Evolutionary conservation across 2,797 vertebrate genomes (phyloP), one percentile per base, ranked within the genome.

Genomic region (Silurus aristotelis): DNA sequence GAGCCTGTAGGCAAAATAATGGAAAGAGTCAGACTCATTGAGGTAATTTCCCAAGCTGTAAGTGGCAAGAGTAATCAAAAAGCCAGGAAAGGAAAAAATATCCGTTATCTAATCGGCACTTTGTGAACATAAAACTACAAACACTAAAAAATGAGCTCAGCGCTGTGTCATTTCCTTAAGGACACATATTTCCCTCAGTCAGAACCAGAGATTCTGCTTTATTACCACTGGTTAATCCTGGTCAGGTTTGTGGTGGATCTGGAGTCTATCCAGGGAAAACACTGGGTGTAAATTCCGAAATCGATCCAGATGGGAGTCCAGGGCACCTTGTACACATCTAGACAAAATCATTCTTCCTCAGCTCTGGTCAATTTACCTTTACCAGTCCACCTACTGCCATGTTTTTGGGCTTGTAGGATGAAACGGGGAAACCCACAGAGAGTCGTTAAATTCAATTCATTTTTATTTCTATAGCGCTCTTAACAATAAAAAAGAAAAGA

Each of bases 41-140:
- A 87, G 83, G n/a, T 87, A 86, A 87, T 82, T 76, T 87, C 83
- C 68, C 25, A 85, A 38, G 80, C 46, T 52, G 85, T n/a, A 70
- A 78, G 82, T 61, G 72, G 72, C 68, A 80, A 82, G 55, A 66
- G 66, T 27, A 84, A 52, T 75, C 46, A 4, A 84, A 15, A 56
- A 67, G 25, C 1, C 73, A 76, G 52, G 52, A 61, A 61, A 63
- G 58, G n/a, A 22, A 60, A 12, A 38, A 48, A 46, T 38, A 5
- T 63, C 77, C 77, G 14, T 78, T 63, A 79, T 79, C 60, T 46
- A 63, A 79, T 64, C 14, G 38, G 38, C 60, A 9, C 19, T 79
- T 79, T 79, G 38, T 48, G 77, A 79, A 77, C 5, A 77, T 38
- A 43, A 60, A 22, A 46, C 22, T 63, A n/a, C 77, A 63, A 78